Evolutionary conservation across 1,140 invertebrate genomes (phyloP).

Genomic region (Calephelis virginiensis): DNA sequence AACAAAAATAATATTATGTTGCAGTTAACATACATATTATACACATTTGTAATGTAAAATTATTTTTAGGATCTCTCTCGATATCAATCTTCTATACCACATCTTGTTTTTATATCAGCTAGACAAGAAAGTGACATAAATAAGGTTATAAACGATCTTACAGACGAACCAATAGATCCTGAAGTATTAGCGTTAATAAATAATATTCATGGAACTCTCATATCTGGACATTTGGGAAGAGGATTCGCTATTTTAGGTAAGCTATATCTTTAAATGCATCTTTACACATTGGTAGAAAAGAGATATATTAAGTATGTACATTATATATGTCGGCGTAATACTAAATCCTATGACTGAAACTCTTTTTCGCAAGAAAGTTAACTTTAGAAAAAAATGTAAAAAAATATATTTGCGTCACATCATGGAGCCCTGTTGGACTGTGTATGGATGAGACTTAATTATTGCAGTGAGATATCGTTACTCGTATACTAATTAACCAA

Average conservation of each 20-base stretch:
- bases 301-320: too few relatives aligned
- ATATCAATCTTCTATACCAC: conserved; percentile 38
- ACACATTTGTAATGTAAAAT: neutral
- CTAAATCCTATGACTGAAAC: too few relatives aligned
- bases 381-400: too few relatives aligned
- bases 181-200: conserved; percentile 38
- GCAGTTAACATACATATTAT: neutral
- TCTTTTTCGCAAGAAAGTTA: too few relatives aligned
- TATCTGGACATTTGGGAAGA: neutral
- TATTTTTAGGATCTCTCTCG: conserved; percentile 35
- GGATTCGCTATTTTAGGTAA: conserved; percentile 1
- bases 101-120: conserved; percentile 37
- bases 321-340: too few relatives aligned
- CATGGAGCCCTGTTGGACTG: too few relatives aligned
- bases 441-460: too few relatives aligned
- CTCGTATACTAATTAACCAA: too few relatives aligned
- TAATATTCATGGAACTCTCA: neutral
- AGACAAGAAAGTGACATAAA: conserved; percentile 36
- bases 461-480: too few relatives aligned
- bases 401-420: too few relatives aligned
- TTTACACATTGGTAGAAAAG: neutral
- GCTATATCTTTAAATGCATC: conserved; percentile 25
- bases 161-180: conserved; percentile 33
- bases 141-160: conserved; percentile 36
- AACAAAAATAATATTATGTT: conserved; percentile 11